Base-by-base conservation (phyloP, 2,113 vertebrate genomes). In the Scartelaos histophorus region DNA sequence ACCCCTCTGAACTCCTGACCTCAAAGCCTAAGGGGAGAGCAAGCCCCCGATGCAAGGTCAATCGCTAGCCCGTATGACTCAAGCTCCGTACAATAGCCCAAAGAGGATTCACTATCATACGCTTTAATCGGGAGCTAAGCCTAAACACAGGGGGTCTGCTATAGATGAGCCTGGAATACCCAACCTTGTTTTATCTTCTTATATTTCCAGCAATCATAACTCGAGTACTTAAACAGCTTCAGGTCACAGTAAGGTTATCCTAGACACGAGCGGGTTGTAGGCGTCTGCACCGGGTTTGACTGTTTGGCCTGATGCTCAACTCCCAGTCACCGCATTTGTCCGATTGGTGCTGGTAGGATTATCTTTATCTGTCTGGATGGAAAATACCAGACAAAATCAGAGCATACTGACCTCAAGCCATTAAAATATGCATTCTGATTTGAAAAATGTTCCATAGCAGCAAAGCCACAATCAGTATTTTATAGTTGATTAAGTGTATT, bases 91-190 rank as follows among this genome's bases (percentile, higher is more conserved):
- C 66, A 76, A 13, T 68, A 84, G 79, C 67, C 81, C 81, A 90
- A 87, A 89, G 86, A 90, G 86, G 89, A 92, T 92, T 93, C 84
- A 87, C 88, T 89, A 90, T 91, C 90, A 92, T 89, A 82, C 82
- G 88, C 78, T 73, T 73, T 89, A 91, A 92, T 92, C 89, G 38
- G 56, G 67, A 79, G 76, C 81, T 87, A 89, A 93, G 82, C 83
- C 83, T 34, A 78, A 78, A 66, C 78, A 84, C 78, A 72, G 84
- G 87, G 85, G 85, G 78, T 85, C 74, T 56, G 69, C 72, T 21
- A 86, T 85, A 83, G 81, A 85, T 82, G 75, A 80, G 85, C 84
- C 90, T 90, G 88, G 75, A 79, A 72, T 6, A 3, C 76, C 45
- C 85, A 90, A 85, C 87, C 90, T 79, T 73, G 74, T 82, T 79